Evolutionary conservation across 2,113 vertebrate species (phyloP).

Genomic region (Trinectes maculatus): DNA sequence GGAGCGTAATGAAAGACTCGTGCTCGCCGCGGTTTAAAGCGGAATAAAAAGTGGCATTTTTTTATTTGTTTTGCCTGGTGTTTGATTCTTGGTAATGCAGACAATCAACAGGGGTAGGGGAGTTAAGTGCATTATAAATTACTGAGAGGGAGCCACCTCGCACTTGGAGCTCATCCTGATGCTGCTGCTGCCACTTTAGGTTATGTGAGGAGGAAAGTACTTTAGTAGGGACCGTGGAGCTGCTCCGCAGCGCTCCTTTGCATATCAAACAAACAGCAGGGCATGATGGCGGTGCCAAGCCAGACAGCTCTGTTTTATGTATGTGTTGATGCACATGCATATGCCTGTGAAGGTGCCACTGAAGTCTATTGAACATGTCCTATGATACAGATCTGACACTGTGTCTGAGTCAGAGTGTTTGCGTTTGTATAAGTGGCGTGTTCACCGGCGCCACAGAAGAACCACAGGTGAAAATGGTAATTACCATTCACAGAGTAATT

Average conservation of each 20-base stretch:
- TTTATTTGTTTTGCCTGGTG: conserved; percentile 75
- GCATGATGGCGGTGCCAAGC: conserved; percentile 67
- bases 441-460: conserved; percentile 35
- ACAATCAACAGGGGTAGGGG: conserved; percentile 80
- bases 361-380: conserved; percentile 53
- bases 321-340: conserved; percentile 45
- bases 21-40: conserved; percentile 66
- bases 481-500: conserved; percentile 54
- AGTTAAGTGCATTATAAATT: conserved; percentile 84
- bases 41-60: conserved; percentile 81
- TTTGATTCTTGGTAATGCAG: conserved; percentile 78
- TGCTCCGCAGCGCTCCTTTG: conserved; percentile 78
- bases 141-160: conserved; percentile 76
- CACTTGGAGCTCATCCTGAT: conserved; percentile 80
- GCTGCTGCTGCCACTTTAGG: conserved; percentile 83
- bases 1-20: conserved; percentile 77
- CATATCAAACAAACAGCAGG: conserved; percentile 82
- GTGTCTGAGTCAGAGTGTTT: conserved; percentile 57
- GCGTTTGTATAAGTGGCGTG: conserved; percentile 37
- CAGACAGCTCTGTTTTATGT: conserved; percentile 63
- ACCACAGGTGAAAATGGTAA: conserved; percentile 70
- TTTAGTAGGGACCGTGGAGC: conserved; percentile 79
- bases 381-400: conserved; percentile 57
- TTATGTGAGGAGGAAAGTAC: conserved; percentile 83
- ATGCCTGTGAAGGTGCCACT: conserved; percentile 55